Percentiles rank a stretch among this genome's conserved stretches.
These are phyloP conservation scores for Caracal caracal DNA, from an alignment of 2,113 vertebrate genomes.

Conservation along the genomic window DNA sequence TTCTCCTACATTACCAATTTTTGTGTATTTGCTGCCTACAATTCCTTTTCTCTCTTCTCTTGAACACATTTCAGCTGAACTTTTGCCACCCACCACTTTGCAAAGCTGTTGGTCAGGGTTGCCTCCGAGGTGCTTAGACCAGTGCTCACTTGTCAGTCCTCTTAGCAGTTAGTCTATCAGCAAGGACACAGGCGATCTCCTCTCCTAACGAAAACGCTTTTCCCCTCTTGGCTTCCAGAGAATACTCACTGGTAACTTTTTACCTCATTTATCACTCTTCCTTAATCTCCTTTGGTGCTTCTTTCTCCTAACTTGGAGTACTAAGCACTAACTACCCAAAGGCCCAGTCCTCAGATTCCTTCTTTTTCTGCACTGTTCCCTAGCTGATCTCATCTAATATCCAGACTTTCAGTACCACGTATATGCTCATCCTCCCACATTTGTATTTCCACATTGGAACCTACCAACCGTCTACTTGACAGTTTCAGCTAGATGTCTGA, in stretches of 20 bases:
- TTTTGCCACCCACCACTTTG: not conserved
- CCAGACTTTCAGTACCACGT: not conserved
- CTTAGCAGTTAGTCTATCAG: not conserved
- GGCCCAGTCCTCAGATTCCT: not conserved
- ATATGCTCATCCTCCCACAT: not conserved
- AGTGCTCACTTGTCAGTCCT: not conserved
- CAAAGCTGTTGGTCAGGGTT: not conserved
- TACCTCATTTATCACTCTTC: not conserved
- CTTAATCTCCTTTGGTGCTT: not conserved
- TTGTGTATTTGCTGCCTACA: not conserved
- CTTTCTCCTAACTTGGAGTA: not conserved
- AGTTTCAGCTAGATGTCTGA: not conserved
- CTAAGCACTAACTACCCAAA: not conserved
- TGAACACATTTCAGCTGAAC: not conserved
- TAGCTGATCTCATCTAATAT: not conserved
- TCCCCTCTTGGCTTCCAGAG: not conserved
- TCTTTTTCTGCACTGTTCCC: not conserved
- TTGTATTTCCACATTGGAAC: not conserved
- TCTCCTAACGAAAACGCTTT: not conserved
- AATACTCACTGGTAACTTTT: not conserved
- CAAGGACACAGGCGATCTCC: not conserved
- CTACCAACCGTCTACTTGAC: not conserved
- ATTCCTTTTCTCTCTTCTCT: not conserved
- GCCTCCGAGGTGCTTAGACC: not conserved
- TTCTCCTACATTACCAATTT: not conserved